Base-by-base conservation (phyloP, 2,888 invertebrate genomes). In the Apotomis betuletana region DNA sequence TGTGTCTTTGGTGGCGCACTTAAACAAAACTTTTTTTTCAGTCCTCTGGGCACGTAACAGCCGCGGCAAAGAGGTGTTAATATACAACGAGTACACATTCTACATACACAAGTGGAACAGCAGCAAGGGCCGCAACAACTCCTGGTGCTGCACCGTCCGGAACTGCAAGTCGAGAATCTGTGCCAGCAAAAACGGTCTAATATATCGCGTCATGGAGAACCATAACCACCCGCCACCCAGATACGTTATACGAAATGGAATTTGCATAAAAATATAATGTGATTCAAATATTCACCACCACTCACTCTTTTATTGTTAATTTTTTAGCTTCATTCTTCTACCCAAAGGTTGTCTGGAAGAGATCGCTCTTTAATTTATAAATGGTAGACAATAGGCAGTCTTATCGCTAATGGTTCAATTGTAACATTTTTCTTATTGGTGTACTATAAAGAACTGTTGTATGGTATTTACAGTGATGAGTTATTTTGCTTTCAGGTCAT, bases 101-200 rank as follows among this genome's bases (percentile, higher is more conserved):
- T 52, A 59, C 27, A n/a, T 60, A 5, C 62, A 69, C 62, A 69
- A 69, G 51, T 8, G 38, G 12, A 55, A 54, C 15, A 62, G 69
- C 27, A 62, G 12, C n/a, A n/a, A 15, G 1, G 8, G 38, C 12
- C 10, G 3, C 9, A 63, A 62, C 49, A 51, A 38, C 27, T 41
- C 41, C 41, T 69, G 69, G 69, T 15, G 49, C 12, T 69, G 62
- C 57, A 69, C 57, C 3, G 49, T 13, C 8, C 13, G 41, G n/a
- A 51, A 49, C 15, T 62, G 62, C 62, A 55, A 65, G 4, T 38
- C 52, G 10, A 46, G 61, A 12, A 61, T 61, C 41, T 59, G 41
- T 0, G n/a, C 51, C 52, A 5, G 13, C 52, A 6, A 38, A 4
- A 52, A 67, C 5, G 49, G 57, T 38, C n/a, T 49, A 27, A 67